A percentile compares a stretch with the other conserved stretches of the same genome.
These are phyloP conservation scores for Abrostola tripartita DNA, from an alignment of 2,888 invertebrate species.

Conservation along the genomic window DNA sequence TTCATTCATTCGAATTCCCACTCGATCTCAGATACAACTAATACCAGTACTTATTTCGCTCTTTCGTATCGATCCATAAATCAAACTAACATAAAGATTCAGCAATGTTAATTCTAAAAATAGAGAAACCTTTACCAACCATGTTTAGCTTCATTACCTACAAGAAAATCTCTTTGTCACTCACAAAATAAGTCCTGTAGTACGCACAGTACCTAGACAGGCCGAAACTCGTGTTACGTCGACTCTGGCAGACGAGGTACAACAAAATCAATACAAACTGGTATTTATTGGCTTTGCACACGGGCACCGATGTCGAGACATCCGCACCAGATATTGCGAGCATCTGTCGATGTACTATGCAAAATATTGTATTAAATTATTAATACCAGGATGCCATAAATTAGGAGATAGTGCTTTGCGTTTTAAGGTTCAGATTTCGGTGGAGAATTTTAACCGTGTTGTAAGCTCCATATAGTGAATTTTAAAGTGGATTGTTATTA, in stretches of 20 bases:
- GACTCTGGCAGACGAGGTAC: conserved; percentile 24
- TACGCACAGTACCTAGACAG: conserved; percentile 32
- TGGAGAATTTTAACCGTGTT: too few species aligned
- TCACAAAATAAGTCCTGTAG: background rate
- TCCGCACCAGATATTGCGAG: conserved; percentile 45
- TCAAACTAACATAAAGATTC: too few species aligned
- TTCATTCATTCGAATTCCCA: too few species aligned
- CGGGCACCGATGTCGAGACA: conserved; percentile 34
- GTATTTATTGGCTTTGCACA: conserved; percentile 52
- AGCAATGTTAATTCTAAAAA: too few species aligned
- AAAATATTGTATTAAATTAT: conserved; percentile 31
- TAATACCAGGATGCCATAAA: conserved; percentile 17
- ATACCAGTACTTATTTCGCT: too few species aligned
- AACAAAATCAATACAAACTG: conserved; percentile 49
- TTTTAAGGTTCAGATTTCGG: too few species aligned
- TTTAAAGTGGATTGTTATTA: too few species aligned
- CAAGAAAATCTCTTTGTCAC: background rate
- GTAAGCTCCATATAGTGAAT: too few species aligned
- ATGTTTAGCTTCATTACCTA: too few species aligned
- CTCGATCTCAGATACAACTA: too few species aligned
- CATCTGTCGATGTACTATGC: conserved; percentile 44
- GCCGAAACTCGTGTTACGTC: conserved; percentile 34
- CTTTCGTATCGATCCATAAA: too few species aligned
- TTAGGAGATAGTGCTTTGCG: conserved; percentile 1
- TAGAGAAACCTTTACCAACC: too few species aligned